Conservation (phyloP, 1,140 invertebrate genomes). For the Neuroterus valhalla region DNA sequence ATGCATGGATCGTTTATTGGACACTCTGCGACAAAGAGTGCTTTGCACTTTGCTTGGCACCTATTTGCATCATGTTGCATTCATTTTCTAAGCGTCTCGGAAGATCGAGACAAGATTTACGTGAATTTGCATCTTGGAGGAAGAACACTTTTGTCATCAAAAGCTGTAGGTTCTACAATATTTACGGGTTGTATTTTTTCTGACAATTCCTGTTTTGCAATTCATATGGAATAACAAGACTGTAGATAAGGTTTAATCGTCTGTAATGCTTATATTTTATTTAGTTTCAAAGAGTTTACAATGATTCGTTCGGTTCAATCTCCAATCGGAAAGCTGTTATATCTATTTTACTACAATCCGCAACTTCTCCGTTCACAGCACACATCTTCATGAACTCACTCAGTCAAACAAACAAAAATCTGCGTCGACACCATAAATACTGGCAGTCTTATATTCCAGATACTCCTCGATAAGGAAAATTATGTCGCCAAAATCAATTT, state of each 20-base stretch:
- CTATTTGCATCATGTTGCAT: conserved; percentile 55
- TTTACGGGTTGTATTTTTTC: conserved; percentile 14
- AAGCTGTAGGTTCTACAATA: conserved; percentile 6
- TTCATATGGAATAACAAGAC: background rate
- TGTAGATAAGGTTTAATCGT: background rate
- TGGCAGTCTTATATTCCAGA: too few species aligned
- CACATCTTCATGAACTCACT: too few species aligned
- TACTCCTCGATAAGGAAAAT: too few species aligned
- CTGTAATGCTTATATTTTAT: background rate
- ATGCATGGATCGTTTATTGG: conserved; percentile 51
- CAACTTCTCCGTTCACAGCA: too few species aligned
- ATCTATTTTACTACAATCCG: too few species aligned
- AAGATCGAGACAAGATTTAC: conserved; percentile 30
- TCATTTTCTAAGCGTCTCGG: conserved; percentile 40
- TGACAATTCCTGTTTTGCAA: background rate
- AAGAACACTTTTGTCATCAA: background rate
- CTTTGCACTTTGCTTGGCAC: conserved; percentile 50
- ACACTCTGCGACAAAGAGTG: conserved; percentile 56
- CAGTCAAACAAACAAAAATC: too few species aligned
- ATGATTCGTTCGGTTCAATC: too few species aligned
- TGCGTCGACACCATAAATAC: too few species aligned
- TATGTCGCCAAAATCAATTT: too few species aligned
- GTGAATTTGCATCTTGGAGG: conserved; percentile 18
- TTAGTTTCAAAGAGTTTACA: too few species aligned
- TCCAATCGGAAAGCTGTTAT: too few species aligned